A percentile compares a stretch with the other conserved stretches of the same genome.
phyloP scores from a whole-genome alignment of 2,113 vertebrate genomes.

The Malaclemys terrapin region DNA sequence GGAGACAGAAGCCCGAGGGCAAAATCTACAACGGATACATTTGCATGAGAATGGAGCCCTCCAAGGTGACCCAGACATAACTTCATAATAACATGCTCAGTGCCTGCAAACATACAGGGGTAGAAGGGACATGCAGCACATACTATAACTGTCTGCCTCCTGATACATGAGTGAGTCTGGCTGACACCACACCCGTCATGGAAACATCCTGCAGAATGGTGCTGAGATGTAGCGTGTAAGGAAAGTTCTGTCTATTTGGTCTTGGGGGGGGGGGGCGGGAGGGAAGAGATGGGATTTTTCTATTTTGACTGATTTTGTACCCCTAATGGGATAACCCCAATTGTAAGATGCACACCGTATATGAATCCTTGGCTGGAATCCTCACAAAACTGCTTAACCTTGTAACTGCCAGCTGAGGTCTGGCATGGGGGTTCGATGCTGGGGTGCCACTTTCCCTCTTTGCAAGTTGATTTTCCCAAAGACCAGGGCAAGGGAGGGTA shows the following conservation, averaged over 20 bases:
- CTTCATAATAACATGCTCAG: accelerated
- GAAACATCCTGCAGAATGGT: background rate
- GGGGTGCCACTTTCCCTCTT: background rate
- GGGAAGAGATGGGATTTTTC: background rate
- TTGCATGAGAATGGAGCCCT: background rate
- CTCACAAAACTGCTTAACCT: background rate
- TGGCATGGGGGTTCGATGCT: background rate
- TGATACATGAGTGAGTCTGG: background rate
- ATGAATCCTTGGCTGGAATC: background rate
- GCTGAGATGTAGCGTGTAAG: background rate
- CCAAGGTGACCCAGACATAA: background rate
- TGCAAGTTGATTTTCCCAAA: background rate
- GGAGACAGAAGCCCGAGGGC: background rate
- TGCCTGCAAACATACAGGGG: background rate
- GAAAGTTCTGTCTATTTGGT: background rate
- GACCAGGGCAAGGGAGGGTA: background rate
- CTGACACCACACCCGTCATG: background rate
- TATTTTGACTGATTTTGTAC: background rate
- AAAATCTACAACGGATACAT: background rate
- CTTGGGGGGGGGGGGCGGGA: background rate
- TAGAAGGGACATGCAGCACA: background rate
- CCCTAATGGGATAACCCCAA: background rate
- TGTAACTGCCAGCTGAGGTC: background rate
- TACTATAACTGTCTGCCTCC: background rate
- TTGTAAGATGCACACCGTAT: background rate